Percentiles rank a stretch among this genome's conserved stretches.
Conservation (phyloP, 2,113 vertebrate genomes). For the Lycocorax pyrrhopterus region DNA sequence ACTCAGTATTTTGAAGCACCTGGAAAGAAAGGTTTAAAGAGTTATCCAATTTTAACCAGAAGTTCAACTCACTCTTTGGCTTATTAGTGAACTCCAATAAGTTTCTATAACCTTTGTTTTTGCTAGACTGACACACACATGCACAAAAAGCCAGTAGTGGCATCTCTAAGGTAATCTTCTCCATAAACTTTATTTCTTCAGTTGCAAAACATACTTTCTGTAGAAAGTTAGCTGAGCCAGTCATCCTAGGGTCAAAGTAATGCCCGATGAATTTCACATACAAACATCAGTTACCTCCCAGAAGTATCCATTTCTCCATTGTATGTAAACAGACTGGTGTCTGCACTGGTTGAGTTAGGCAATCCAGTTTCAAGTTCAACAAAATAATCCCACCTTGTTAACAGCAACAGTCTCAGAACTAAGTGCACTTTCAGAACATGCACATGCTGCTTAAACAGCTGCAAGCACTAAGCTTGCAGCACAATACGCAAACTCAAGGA, state of each 20-base stretch:
- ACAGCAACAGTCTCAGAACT: neutral
- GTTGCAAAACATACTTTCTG: neutral
- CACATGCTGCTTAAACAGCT: neutral
- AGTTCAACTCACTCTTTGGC: neutral
- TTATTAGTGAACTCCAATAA: neutral
- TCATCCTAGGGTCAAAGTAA: neutral
- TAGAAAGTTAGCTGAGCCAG: neutral
- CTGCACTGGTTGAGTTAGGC: neutral
- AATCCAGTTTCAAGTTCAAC: neutral
- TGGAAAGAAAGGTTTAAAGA: slow-evolving; percentile 45
- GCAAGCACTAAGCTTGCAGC: neutral
- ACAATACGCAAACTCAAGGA: neutral
- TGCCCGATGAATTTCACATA: neutral
- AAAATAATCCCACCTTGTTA: neutral
- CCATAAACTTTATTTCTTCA: neutral
- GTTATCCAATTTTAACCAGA: neutral
- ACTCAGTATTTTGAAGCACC: slow-evolving; percentile 94
- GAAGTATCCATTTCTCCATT: neutral
- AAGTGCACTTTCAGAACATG: neutral
- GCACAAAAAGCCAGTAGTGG: neutral
- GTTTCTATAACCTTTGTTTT: neutral
- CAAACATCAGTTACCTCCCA: neutral
- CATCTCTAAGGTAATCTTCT: neutral
- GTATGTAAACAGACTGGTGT: neutral
- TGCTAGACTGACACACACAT: neutral